Evolutionary conservation across 1,140 invertebrate genomes (phyloP), one percentile per base, ranked within the genome.

Genomic region (Ceratosolen solmsi): DNA sequence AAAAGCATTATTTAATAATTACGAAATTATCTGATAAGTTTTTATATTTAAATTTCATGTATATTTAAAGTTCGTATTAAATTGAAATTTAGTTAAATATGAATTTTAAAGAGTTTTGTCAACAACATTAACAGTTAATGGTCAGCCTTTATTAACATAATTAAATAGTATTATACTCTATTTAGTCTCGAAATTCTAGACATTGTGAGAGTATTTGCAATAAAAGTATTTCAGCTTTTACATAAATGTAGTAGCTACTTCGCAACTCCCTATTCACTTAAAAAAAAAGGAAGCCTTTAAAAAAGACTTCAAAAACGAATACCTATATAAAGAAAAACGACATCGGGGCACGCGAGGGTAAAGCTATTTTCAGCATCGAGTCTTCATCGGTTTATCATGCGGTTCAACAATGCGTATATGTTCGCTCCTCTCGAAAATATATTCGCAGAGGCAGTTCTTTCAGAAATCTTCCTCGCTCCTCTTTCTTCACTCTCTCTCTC

Each of bases 161-260:
- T 22, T n/a, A 20, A n/a, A 38, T 38, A 38, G 30, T 9, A 68
- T 68, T 38, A 38, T 63, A 17, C 2, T 27, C 22, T 1, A n/a
- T 38, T 68, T 68, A n/a, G 1, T 9, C 8, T n/a, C n/a, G 30
- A 68, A 2, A 38, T 4, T 11, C 30, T 13, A 38, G 9, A 5
- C 4, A 38, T 36, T 4, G 15, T 68, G 22, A 68, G 63, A 68
- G 20, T 58, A 7, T 41, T 38, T 13, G 30, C 17, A 38, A 27
- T 60, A 74, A 56, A 9, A 36, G 20, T 74, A 46, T 49, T 74
- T 54, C 5, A 74, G 49, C 51, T 74, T 51, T 36, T 74, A 63
- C 74, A 76, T 76, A 76, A 76, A 76, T 76, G 74, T 30, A 63
- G 25, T n/a, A 76, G 56, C 56, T 74, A n/a, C 49, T 56, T 56